Evolutionary conservation across 2,797 vertebrate genomes (phyloP), one percentile per base, ranked within the genome.

Genomic region (Oryzias dopingdopingensis): DNA sequence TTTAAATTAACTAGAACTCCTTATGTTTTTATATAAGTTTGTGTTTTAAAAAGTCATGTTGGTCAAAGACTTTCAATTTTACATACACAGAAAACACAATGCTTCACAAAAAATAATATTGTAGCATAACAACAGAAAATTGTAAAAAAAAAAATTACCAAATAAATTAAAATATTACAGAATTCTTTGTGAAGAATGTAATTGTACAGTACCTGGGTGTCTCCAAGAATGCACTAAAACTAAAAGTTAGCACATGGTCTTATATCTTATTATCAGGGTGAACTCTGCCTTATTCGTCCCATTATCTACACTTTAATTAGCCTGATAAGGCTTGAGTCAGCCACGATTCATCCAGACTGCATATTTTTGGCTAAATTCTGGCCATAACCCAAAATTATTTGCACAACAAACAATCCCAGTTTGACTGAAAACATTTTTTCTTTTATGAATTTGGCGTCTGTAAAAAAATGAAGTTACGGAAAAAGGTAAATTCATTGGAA

Each of bases 311-410:
- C 5, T 41, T 43, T 62, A 65, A 77, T 85, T 84, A 73, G 63
- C 69, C 78, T 86, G 86, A 91, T 90, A 69, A 90, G 80, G 40
- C 15, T 5, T 60, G 42, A 53, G 41, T 74, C 62, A 81, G 60
- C 53, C 43, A 6, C 59, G 46, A 29, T 43, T 42, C 22, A 40
- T 12, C 16, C 60, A 0, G 5, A 44, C n/a, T 42, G 26, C 13
- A 7, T 54, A 55, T 56, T 46, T 37, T 37, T 56, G 42, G 63
- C 1, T 46, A 63, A 53, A 58, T 62, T n/a, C 6, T 53, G 14
- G 46, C n/a, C 49, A 14, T 50, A 46, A 63, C 76, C 17, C 4
- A 50, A 57, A 2, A 20, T 42, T 42, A 45, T 24, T 17, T 54
- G 4, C 2, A 51, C 23, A 47, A 37, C 32, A 37, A 37, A 13